Evolutionary conservation across 2,888 invertebrate genomes (phyloP).

Genomic region (Trisateles emortualis): DNA sequence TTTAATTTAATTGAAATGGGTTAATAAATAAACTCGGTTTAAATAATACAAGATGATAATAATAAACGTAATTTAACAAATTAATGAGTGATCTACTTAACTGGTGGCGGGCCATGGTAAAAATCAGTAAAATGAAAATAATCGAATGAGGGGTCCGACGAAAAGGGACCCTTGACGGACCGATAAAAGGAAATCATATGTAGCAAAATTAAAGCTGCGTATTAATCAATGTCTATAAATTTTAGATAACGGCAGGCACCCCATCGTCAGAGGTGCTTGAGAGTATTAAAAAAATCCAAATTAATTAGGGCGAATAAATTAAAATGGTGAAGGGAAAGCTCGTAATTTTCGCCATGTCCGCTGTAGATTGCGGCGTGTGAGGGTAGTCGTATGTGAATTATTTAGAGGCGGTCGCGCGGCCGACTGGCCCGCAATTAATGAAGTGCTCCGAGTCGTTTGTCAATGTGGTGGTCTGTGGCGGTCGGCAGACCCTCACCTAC

Average conservation of each 20-base stretch:
- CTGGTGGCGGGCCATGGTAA: background rate
- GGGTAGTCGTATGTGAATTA: slow-evolving; percentile 79
- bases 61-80: background rate
- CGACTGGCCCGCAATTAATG: slow-evolving; percentile 82
- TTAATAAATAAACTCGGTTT: slow-evolving; percentile 10
- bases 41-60: background rate
- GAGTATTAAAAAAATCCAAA: slow-evolving; percentile 60
- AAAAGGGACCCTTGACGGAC: slow-evolving; percentile 26
- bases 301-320: slow-evolving; percentile 65
- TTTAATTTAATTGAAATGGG: slow-evolving; percentile 3
- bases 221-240: slow-evolving; percentile 47
- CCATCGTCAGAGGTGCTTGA: slow-evolving; percentile 40
- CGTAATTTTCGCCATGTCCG: slow-evolving; percentile 66
- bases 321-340: slow-evolving; percentile 63
- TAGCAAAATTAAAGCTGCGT: slow-evolving; percentile 46
- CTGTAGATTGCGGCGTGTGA: slow-evolving; percentile 67
- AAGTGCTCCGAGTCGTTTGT: slow-evolving; percentile 82
- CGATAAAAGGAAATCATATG: slow-evolving; percentile 41
- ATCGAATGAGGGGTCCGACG: slow-evolving; percentile 17
- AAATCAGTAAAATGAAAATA: background rate
- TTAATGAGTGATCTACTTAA: background rate
- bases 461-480: slow-evolving; percentile 71
- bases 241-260: slow-evolving; percentile 36
- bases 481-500: slow-evolving; percentile 66
- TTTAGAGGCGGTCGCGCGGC: slow-evolving; percentile 78